Evolutionary conservation across 1,140 invertebrate species (phyloP).

Genomic region (Drosophila azteca): DNA sequence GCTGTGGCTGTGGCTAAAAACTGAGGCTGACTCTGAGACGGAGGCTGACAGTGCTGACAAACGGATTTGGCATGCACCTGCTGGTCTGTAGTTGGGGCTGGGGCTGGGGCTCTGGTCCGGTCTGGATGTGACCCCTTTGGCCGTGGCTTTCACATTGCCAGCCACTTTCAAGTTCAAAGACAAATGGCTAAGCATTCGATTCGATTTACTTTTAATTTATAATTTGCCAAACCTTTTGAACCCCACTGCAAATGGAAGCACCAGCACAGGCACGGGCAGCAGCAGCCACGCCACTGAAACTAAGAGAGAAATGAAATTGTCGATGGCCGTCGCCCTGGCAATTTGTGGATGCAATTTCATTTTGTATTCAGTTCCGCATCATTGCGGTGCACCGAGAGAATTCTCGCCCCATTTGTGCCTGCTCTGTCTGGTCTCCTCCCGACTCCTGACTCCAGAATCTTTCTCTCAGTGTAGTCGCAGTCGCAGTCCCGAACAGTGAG

Average conservation of each 20-base stretch:
- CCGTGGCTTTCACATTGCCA: conserved; percentile 64
- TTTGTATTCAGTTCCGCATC: conserved; percentile 77
- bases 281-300: not conserved
- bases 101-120: not conserved
- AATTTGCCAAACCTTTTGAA: conserved; percentile 80
- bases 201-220: conserved; percentile 82
- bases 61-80: conserved; percentile 78
- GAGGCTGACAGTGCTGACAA: conserved; percentile 51
- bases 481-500: conserved; percentile 53
- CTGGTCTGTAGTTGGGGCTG: conserved; percentile 12
- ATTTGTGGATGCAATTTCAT: conserved; percentile 79
- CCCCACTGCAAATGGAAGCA: conserved; percentile 60
- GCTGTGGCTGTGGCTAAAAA: not conserved
- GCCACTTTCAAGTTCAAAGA: conserved; percentile 77
- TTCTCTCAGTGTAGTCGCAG: not conserved
- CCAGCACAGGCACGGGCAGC: conserved; percentile 13
- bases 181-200: conserved; percentile 77
- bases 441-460: not conserved
- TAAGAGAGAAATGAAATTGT: conserved; percentile 71
- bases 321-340: conserved; percentile 61
- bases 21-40: too few relatives aligned
- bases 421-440: not conserved
- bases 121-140: conserved; percentile 52
- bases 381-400: conserved; percentile 46
- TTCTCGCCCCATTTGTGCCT: not conserved